Percentiles rank a stretch among this genome's conserved stretches.
These are phyloP conservation scores for Solea solea DNA, from an alignment of 2,113 vertebrate species.

Conservation along the genomic window DNA sequence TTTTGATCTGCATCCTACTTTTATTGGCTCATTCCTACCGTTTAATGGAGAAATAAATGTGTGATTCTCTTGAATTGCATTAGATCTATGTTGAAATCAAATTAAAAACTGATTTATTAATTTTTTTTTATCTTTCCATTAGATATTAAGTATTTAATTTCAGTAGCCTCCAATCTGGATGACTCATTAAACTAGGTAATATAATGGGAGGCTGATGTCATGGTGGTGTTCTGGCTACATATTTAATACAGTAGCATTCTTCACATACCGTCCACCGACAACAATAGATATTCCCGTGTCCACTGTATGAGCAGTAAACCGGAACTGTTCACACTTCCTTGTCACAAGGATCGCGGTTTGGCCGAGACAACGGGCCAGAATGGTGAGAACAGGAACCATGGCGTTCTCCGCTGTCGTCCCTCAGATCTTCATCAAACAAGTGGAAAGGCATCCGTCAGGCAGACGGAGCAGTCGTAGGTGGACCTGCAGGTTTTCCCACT, in stretches of 20 bases:
- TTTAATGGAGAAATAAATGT: background rate
- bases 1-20: too few species aligned
- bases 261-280: conserved; percentile 54
- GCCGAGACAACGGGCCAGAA: conserved; percentile 55
- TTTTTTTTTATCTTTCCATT: background rate
- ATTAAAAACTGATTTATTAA: background rate
- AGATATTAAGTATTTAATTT: background rate
- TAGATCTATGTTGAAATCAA: background rate
- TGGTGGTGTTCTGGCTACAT: conserved; percentile 28
- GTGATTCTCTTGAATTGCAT: conserved; percentile 1
- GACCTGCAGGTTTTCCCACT: conserved; percentile 23
- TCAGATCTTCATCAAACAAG: conserved; percentile 42
- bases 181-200: conserved; percentile 16
- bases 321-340: conserved; percentile 60
- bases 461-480: conserved; percentile 13
- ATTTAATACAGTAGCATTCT: conserved; percentile 60
- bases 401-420: conserved; percentile 39
- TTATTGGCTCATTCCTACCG: too few species aligned
- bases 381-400: conserved; percentile 68
- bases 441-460: conserved; percentile 22
- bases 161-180: background rate
- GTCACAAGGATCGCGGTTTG: conserved; percentile 54
- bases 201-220: conserved; percentile 38
- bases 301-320: conserved; percentile 40
- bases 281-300: conserved; percentile 69